Percentiles rank a stretch among this genome's conserved stretches.
Evolutionary conservation across 2,888 invertebrate genomes (phyloP).

Genomic region (Exocentrus adspersus): DNA sequence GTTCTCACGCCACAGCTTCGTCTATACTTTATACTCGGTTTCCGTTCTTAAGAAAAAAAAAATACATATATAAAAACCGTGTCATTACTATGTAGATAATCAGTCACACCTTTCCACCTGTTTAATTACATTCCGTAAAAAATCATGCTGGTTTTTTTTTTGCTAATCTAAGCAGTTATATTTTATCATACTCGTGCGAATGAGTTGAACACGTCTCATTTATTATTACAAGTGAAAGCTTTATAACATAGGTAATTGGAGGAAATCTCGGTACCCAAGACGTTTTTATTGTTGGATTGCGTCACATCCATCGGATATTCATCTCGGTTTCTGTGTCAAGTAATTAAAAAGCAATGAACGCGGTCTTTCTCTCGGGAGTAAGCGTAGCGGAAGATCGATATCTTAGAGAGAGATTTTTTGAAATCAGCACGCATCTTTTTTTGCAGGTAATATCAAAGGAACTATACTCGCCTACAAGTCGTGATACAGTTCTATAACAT

Average conservation of each 20-base stretch:
- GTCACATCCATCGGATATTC: background rate
- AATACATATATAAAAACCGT: background rate
- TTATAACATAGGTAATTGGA: conserved; percentile 3
- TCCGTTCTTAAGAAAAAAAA: too few relatives aligned
- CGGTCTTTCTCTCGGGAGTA: background rate
- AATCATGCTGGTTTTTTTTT: background rate
- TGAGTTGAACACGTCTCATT: background rate
- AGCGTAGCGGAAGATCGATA: too few relatives aligned
- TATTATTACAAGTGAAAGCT: background rate
- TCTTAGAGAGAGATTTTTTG: too few relatives aligned
- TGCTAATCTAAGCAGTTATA: too few relatives aligned
- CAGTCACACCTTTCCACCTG: conserved; percentile 3
- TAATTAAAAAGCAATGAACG: background rate
- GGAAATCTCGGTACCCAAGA: background rate
- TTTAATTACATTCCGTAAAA: background rate
- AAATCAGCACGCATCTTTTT: too few relatives aligned
- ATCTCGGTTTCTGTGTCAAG: background rate
- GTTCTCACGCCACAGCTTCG: conserved; percentile 35
- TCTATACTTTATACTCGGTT: background rate
- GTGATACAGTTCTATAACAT: too few relatives aligned
- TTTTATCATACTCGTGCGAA: too few relatives aligned
- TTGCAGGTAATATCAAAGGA: too few relatives aligned
- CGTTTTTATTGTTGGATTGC: background rate
- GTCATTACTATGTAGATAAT: background rate
- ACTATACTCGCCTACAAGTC: too few relatives aligned